phyloP scores from a whole-genome alignment of 2,113 vertebrate species.

The Silurus meridionalis region DNA sequence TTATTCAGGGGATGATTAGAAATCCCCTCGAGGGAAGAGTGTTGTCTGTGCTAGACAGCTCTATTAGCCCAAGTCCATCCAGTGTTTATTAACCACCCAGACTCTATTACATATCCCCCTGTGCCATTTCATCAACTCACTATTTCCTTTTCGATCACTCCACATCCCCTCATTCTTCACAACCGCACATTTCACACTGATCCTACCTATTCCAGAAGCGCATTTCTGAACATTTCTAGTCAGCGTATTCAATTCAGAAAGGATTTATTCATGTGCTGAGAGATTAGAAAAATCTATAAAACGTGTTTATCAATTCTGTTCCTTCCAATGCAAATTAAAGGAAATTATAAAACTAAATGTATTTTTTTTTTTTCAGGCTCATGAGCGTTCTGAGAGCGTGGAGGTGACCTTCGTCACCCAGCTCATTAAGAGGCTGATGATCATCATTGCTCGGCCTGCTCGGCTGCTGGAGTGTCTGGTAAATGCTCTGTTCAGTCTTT shows the following conservation, averaged over 20 bases:
- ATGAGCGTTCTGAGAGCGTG: slow-evolving; percentile 90
- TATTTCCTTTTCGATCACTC: background rate
- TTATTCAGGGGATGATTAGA: slow-evolving; percentile 57
- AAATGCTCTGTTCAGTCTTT: slow-evolving; percentile 58
- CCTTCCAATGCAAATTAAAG: background rate
- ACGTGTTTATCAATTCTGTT: background rate
- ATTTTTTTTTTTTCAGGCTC: slow-evolving; percentile 74
- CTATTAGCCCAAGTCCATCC: slow-evolving; percentile 47
- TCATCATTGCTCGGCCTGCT: slow-evolving; percentile 91
- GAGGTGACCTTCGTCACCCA: slow-evolving; percentile 95
- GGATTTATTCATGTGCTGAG: background rate
- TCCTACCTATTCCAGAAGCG: background rate
- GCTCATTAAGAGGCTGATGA: slow-evolving; percentile 93
- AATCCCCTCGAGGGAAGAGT: slow-evolving; percentile 45
- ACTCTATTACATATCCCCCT: slow-evolving; percentile 47
- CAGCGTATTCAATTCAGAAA: background rate
- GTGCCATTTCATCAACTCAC: slow-evolving; percentile 33
- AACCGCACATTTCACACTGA: background rate
- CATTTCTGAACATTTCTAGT: background rate
- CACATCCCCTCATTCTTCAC: slow-evolving; percentile 4
- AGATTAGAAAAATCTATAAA: background rate
- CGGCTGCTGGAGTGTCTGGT: slow-evolving; percentile 96
- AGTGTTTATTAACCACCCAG: slow-evolving; percentile 56
- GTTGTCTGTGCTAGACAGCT: slow-evolving; percentile 42
- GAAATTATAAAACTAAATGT: background rate